Evolutionary conservation across 1,140 invertebrate genomes (phyloP).

Genomic region (Aphelinus atriplicis): DNA sequence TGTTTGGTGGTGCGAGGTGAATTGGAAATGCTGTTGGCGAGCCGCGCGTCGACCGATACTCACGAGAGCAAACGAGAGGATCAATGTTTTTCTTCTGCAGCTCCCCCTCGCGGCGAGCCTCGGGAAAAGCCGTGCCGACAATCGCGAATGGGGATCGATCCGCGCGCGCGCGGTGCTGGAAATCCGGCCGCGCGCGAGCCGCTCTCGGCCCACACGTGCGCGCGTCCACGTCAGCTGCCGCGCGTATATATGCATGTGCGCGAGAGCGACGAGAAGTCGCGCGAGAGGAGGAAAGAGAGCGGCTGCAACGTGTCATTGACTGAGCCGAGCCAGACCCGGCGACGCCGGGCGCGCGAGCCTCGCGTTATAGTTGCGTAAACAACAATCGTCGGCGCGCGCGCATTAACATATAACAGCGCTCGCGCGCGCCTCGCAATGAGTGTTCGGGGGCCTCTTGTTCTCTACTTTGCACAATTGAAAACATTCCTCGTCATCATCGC

Average conservation of each 20-base stretch:
- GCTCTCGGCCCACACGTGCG: neutral
- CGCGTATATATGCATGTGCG: neutral
- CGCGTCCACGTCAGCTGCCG: conserved; percentile 6
- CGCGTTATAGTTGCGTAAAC: conserved; percentile 14
- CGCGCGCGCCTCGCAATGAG: neutral
- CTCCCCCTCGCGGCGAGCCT: no score
- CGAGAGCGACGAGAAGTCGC: no score
- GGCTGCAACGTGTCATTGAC: conserved; percentile 13
- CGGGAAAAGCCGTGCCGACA: no score
- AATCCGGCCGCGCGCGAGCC: conserved; percentile 15
- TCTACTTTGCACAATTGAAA: no score
- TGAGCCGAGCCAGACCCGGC: conserved; percentile 32
- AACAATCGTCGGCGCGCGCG: neutral
- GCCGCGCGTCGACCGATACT: no score
- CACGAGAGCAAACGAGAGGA: no score
- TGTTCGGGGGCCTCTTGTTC: no score
- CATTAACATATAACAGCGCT: conserved; percentile 22
- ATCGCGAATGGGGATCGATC: no score
- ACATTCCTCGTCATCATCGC: no score
- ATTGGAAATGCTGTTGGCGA: no score
- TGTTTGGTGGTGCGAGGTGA: no score
- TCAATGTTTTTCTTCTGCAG: no score
- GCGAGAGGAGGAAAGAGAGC: neutral
- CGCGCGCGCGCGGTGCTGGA: neutral
- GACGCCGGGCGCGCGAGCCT: conserved; percentile 16